Evolutionary conservation across 2,888 invertebrate species (phyloP).

Genomic region (Archips xylosteana): DNA sequence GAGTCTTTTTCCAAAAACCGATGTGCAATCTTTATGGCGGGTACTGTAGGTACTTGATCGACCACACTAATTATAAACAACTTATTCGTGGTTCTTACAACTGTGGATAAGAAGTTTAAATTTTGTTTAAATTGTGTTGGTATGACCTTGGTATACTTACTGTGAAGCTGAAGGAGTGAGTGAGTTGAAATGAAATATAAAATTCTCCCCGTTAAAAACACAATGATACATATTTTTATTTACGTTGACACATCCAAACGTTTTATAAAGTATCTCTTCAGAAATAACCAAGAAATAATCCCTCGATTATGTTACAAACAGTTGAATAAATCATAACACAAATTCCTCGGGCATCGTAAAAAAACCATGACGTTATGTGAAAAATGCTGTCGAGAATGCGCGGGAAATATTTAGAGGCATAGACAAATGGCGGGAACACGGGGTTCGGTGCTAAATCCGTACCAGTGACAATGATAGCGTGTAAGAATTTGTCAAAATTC

Average conservation of each 20-base stretch:
- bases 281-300: neutral
- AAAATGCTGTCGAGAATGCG: constrained; percentile 17
- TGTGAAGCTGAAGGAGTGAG: no score
- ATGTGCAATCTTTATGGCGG: no score
- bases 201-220: neutral
- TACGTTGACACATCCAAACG: neutral
- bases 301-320: constrained; percentile 8
- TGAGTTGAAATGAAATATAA: no score
- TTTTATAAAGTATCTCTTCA: neutral
- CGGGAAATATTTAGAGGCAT: constrained; percentile 22
- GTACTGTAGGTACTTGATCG: no score
- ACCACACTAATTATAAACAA: no score
- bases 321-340: constrained; percentile 22
- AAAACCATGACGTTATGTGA: neutral
- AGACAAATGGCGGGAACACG: constrained; percentile 20
- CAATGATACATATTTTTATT: neutral
- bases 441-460: constrained; percentile 12
- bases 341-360: constrained; percentile 12
- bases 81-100: no score
- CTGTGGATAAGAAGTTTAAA: no score
- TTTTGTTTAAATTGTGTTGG: no score
- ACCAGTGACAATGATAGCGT: constrained; percentile 7
- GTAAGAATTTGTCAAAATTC: neutral
- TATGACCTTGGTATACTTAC: neutral
- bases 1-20: no score